These are phyloP conservation scores for Poecilia velifera DNA, from an alignment of 2,797 vertebrate genomes.

Conservation along the genomic window DNA sequence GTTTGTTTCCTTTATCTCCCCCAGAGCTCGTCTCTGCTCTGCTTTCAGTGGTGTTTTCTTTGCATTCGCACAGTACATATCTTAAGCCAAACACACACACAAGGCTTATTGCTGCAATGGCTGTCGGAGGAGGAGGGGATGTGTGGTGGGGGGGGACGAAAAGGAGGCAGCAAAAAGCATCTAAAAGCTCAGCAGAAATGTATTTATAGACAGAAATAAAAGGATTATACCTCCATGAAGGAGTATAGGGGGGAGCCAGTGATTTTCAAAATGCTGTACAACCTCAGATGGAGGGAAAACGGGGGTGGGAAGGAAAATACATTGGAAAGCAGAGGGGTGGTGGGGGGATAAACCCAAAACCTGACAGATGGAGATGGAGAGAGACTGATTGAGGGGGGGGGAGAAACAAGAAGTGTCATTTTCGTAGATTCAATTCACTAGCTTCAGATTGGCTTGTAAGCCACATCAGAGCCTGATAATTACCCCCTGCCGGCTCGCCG, in stretches of 20 bases:
- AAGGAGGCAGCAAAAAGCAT: slow-evolving; percentile 55
- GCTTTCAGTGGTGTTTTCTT: slow-evolving; percentile 38
- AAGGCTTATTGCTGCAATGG: slow-evolving; percentile 54
- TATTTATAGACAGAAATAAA: slow-evolving; percentile 80
- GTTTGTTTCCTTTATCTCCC: slow-evolving; percentile 25
- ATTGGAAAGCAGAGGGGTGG: background rate
- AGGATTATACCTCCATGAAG: slow-evolving; percentile 78
- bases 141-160: background rate
- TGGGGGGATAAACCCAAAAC: slow-evolving; percentile 3
- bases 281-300: slow-evolving; percentile 33
- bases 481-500: slow-evolving; percentile 59
- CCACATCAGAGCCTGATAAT: slow-evolving; percentile 60
- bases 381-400: slow-evolving; percentile 32
- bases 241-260: slow-evolving; percentile 43
- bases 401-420: slow-evolving; percentile 38
- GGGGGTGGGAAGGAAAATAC: background rate
- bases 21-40: slow-evolving; percentile 25
- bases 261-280: slow-evolving; percentile 66
- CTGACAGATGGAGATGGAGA: slow-evolving; percentile 60
- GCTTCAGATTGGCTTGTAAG: slow-evolving; percentile 54
- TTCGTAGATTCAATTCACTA: slow-evolving; percentile 45
- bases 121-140: slow-evolving; percentile 28
- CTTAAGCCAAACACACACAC: slow-evolving; percentile 36
- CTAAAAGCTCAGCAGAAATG: slow-evolving; percentile 76
- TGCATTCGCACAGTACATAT: slow-evolving; percentile 45